Evolutionary conservation across 2,888 invertebrate genomes (phyloP).

Genomic region (Drosophila pseudotakahashii): DNA sequence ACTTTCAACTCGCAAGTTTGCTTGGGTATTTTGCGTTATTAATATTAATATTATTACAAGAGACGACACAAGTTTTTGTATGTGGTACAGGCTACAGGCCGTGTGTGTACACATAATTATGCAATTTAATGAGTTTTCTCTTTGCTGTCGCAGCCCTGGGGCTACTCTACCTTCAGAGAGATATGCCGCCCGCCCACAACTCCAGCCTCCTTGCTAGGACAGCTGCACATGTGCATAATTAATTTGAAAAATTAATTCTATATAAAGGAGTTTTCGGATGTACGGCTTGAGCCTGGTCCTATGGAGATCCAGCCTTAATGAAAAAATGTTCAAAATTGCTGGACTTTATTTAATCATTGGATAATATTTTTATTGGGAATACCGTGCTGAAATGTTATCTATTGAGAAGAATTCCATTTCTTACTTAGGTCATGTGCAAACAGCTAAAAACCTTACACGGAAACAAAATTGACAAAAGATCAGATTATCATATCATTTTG

Average conservation of each 20-base stretch:
- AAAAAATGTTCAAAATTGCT: no score
- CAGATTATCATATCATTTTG: no score
- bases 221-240: slow-evolving; percentile 75
- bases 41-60: slow-evolving; percentile 73
- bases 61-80: slow-evolving; percentile 28
- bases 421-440: not conserved
- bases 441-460: no score
- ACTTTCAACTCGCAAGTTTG: slow-evolving; percentile 26
- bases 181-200: not conserved
- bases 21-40: slow-evolving; percentile 70
- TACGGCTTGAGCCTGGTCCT: not conserved
- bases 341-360: not conserved
- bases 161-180: slow-evolving; percentile 17
- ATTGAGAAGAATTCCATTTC: not conserved
- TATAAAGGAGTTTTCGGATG: slow-evolving; percentile 2
- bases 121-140: slow-evolving; percentile 78
- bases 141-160: slow-evolving; percentile 48
- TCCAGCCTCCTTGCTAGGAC: slow-evolving; percentile 28
- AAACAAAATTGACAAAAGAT: no score
- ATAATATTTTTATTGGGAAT: slow-evolving; percentile 5
- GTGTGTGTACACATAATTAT: slow-evolving; percentile 66
- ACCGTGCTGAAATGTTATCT: no score
- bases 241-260: slow-evolving; percentile 67
- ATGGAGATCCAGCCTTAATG: no score
- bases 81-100: slow-evolving; percentile 4